phyloP scores from a whole-genome alignment of 2,797 vertebrate genomes.

The Loriculus beryllinus region DNA sequence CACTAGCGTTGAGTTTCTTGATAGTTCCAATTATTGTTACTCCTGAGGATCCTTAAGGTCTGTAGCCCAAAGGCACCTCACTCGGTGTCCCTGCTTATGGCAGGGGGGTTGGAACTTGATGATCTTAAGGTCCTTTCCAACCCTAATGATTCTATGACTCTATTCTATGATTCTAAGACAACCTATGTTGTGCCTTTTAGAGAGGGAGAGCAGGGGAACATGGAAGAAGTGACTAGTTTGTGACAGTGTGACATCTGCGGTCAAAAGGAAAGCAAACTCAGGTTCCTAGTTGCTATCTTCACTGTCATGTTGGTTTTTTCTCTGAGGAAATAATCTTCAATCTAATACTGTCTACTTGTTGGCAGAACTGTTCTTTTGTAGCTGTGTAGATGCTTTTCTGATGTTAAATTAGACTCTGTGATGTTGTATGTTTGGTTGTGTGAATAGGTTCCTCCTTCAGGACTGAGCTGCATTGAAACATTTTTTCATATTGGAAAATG shows the following conservation, averaged over 20 bases:
- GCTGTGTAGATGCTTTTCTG: background rate
- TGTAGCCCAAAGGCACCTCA: background rate
- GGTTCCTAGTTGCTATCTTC: background rate
- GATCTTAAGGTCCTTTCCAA: too few relatives aligned
- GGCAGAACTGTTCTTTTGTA: background rate
- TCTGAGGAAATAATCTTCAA: background rate
- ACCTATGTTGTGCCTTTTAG: background rate
- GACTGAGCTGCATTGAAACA: background rate
- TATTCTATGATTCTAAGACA: too few relatives aligned
- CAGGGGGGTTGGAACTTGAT: too few relatives aligned
- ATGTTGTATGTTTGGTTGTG: background rate
- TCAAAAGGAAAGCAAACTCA: background rate
- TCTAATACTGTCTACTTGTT: background rate
- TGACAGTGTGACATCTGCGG: background rate
- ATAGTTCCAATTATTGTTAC: background rate
- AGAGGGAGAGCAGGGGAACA: background rate
- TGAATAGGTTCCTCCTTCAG: background rate
- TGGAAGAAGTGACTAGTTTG: background rate
- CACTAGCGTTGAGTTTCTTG: background rate
- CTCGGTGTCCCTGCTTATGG: too few relatives aligned
- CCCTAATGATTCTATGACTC: too few relatives aligned
- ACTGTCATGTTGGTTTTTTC: background rate
- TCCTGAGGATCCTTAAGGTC: background rate
- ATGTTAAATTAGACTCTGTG: background rate
- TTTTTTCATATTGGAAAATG: background rate